These are phyloP conservation scores for Serilophus lunatus DNA, from an alignment of 2,113 vertebrate species.

Conservation along the genomic window DNA sequence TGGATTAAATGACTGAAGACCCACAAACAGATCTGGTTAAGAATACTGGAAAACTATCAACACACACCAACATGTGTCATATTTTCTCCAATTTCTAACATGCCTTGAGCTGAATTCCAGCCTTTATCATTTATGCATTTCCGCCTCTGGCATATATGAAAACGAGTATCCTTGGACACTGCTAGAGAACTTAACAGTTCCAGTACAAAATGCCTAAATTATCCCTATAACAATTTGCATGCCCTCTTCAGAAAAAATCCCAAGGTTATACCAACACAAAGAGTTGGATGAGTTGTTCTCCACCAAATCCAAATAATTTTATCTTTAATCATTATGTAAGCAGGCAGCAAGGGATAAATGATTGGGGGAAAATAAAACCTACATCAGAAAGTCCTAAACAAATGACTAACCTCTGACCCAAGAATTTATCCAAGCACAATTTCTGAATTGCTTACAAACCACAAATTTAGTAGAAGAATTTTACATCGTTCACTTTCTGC, in stretches of 20 bases:
- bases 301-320: background rate
- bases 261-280: background rate
- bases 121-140: background rate
- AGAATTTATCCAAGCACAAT: background rate
- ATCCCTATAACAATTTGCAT: background rate
- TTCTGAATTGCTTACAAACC: background rate
- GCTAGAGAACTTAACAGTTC: background rate
- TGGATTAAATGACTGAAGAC: background rate
- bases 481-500: background rate
- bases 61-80: fast-evolving
- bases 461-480: background rate
- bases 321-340: background rate
- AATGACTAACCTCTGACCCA: background rate
- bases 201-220: background rate
- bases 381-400: background rate
- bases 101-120: background rate
- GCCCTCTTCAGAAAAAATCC: background rate
- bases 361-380: fast-evolving
- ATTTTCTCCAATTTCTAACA: background rate
- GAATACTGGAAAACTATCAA: background rate
- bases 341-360: background rate
- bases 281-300: background rate
- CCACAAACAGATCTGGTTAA: background rate
- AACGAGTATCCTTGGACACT: background rate
- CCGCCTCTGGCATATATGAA: background rate